phyloP scores from a whole-genome alignment of 2,797 vertebrate species.

The Pseudochaenichthys georgianus region DNA sequence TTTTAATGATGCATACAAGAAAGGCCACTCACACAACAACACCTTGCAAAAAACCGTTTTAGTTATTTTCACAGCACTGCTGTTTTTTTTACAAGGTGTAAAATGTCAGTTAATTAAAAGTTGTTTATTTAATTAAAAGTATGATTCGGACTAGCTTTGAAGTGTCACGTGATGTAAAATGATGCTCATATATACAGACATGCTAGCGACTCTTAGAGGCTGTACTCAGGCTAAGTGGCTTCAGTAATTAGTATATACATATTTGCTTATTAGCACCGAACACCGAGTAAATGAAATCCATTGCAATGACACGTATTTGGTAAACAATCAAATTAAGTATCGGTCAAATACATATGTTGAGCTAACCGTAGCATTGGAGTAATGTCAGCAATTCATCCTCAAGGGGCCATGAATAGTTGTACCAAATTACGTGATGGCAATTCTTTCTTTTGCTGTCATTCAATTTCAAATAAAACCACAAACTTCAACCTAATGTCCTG shows the following conservation, averaged over 20 bases:
- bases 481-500: not conserved
- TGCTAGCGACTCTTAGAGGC: not conserved
- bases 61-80: no score
- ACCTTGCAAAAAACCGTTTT: no score
- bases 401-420: not conserved
- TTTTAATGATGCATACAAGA: conserved; percentile 5
- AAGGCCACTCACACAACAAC: not conserved
- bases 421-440: not conserved
- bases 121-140: not conserved
- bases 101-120: not conserved
- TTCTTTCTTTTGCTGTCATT: not conserved
- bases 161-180: not conserved
- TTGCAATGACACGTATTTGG: no score
- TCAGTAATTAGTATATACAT: no score
- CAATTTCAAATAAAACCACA: not conserved
- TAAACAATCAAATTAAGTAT: no score
- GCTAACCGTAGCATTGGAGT: no score
- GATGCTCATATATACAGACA: not conserved
- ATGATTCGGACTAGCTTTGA: not conserved
- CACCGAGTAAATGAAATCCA: not conserved
- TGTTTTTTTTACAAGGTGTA: not conserved
- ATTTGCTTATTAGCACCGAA: not conserved
- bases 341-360: no score
- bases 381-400: conserved; percentile 1
- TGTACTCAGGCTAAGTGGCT: not conserved